Evolutionary conservation across 1,140 invertebrate genomes (phyloP).

Genomic region (Drosophila nannoptera): DNA sequence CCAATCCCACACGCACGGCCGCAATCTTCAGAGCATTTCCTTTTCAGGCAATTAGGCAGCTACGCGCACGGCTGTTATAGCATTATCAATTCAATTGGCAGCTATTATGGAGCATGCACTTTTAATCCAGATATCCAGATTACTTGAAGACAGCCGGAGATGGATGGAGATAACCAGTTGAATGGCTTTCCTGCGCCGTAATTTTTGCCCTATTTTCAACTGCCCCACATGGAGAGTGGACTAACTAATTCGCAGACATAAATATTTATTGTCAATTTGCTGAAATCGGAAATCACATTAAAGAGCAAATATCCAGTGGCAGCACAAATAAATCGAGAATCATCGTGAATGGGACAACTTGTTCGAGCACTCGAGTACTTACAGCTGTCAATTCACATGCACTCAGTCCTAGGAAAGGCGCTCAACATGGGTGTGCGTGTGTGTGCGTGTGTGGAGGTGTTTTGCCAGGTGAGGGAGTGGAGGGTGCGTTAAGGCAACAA

Average conservation of each 20-base stretch:
- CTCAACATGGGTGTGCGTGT: background rate
- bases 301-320: background rate
- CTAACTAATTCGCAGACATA: background rate
- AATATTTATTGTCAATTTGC: constrained; percentile 18
- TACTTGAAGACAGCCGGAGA: too few species aligned
- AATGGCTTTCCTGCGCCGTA: too few species aligned
- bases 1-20: constrained; percentile 10
- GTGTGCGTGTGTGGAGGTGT: background rate
- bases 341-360: constrained; percentile 11
- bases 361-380: constrained; percentile 12
- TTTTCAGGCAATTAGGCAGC: constrained; percentile 52
- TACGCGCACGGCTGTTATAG: constrained; percentile 30
- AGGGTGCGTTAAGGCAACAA: constrained; percentile 8
- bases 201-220: too few species aligned
- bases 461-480: background rate
- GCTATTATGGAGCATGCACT: background rate
- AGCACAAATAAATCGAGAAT: constrained; percentile 1
- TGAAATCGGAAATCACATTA: constrained; percentile 1
- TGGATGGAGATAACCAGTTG: too few species aligned
- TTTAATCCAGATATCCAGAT: too few species aligned
- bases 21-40: constrained; percentile 32
- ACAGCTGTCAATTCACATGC: constrained; percentile 29
- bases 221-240: background rate
- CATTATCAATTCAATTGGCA: constrained; percentile 7
- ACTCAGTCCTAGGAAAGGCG: constrained; percentile 9